Conservation (phyloP, 2,113 vertebrate genomes). For the Pagrus major region DNA sequence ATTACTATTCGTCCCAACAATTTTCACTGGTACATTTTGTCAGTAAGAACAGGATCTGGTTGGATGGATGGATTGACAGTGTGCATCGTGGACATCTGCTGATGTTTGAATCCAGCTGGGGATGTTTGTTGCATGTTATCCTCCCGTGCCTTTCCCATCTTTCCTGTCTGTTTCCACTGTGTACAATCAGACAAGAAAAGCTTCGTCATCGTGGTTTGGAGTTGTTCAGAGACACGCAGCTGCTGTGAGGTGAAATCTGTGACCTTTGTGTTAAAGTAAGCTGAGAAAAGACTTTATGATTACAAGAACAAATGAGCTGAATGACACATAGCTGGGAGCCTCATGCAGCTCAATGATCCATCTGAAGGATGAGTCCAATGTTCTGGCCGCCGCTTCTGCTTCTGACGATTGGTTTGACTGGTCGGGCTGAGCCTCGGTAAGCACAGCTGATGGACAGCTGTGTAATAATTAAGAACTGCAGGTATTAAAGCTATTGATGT, state of each 20-base stretch:
- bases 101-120: background rate
- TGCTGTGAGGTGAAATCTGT: slow-evolving; percentile 20
- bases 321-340: background rate
- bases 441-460: slow-evolving; percentile 7
- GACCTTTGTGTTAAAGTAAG: background rate
- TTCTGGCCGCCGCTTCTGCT: background rate
- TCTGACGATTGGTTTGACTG: slow-evolving; percentile 19
- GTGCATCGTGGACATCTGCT: background rate
- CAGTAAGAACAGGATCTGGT: too few relatives aligned
- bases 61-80: background rate
- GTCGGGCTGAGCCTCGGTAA: background rate
- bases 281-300: background rate
- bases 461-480: slow-evolving; percentile 39
- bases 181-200: background rate
- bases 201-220: background rate
- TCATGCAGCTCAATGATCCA: background rate
- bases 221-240: background rate
- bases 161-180: background rate
- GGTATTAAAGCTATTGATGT: slow-evolving; percentile 45
- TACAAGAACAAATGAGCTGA: slow-evolving; percentile 9
- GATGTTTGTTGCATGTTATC: background rate
- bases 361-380: background rate
- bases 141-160: background rate
- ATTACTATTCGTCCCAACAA: too few relatives aligned
- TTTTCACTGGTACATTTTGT: too few relatives aligned